Percentiles rank a stretch among this genome's conserved stretches.
phyloP scores from a whole-genome alignment of 2,888 invertebrate species.

The Hypomecis punctinalis region DNA sequence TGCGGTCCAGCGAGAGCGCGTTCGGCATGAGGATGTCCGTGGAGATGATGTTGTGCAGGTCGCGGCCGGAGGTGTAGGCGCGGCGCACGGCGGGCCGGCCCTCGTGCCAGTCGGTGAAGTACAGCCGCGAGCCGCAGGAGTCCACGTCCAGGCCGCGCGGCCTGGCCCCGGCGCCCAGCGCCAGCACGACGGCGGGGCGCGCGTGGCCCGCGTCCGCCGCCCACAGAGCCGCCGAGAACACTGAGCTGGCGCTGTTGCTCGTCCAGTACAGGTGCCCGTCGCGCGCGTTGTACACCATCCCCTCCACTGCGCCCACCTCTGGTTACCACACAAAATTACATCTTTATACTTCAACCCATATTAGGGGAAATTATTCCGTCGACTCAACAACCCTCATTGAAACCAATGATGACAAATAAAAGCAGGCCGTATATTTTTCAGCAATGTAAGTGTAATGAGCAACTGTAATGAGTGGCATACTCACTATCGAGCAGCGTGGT shows the following conservation, averaged over 20 bases:
- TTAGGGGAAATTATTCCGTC: too few species aligned
- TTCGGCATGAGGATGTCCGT: constrained; percentile 95
- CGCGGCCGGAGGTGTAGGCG: constrained; percentile 88
- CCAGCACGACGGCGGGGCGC: constrained; percentile 81
- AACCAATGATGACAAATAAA: too few species aligned
- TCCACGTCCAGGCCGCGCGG: constrained; percentile 94
- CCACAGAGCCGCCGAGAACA: constrained; percentile 56
- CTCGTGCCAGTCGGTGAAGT: constrained; percentile 97
- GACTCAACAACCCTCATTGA: too few species aligned
- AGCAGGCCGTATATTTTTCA: too few species aligned
- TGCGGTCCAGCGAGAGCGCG: constrained; percentile 91
- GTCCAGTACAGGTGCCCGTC: constrained; percentile 92
- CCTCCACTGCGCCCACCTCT: constrained; percentile 95
- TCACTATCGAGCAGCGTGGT: constrained; percentile 88
- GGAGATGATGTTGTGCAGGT: constrained; percentile 87
- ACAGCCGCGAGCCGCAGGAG: constrained; percentile 90
- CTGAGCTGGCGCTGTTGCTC: constrained; percentile 89
- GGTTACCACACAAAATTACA: constrained; percentile 19
- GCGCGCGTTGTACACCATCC: constrained; percentile 90
- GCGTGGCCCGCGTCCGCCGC: constrained; percentile 36
- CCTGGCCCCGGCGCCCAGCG: constrained; percentile 89
- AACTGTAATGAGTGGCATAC: too few species aligned
- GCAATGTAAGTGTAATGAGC: too few species aligned
- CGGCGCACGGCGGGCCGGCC: constrained; percentile 92
- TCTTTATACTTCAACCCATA: too few species aligned